A percentile compares a stretch with the other conserved stretches of the same genome.
These are phyloP conservation scores for Paramacrobiotus metropolitanus DNA, from an alignment of 1,140 invertebrate species.

Conservation along the genomic window DNA sequence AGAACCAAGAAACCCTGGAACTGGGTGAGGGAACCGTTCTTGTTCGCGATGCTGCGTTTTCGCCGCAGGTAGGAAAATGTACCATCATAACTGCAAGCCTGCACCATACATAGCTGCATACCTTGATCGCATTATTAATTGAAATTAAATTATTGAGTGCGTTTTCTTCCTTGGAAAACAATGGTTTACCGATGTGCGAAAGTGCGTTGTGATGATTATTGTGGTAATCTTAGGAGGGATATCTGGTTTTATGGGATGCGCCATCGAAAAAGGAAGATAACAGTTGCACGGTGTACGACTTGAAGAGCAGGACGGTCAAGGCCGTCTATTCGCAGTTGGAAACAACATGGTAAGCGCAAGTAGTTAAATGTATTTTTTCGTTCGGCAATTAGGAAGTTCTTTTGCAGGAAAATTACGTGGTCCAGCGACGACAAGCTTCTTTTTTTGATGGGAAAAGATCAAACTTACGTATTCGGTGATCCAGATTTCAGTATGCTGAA, in stretches of 20 bases:
- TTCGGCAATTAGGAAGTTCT: background rate
- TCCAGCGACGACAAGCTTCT: background rate
- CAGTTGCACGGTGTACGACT: conserved; percentile 2
- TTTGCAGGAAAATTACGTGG: background rate
- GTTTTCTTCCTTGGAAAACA: no score
- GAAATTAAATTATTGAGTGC: no score
- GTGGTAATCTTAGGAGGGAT: background rate
- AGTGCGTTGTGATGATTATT: no score
- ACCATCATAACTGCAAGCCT: no score
- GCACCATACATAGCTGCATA: no score
- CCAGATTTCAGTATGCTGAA: background rate
- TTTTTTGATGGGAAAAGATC: conserved; percentile 1
- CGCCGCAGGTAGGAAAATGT: no score
- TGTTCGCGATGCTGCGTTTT: background rate
- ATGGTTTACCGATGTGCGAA: no score
- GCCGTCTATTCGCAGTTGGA: background rate
- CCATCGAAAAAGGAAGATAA: conserved; percentile 2
- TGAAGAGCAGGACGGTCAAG: background rate
- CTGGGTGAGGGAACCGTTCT: background rate
- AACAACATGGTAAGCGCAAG: background rate
- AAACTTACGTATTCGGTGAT: background rate
- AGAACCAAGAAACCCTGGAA: background rate
- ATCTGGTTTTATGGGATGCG: background rate
- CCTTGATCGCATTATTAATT: no score
- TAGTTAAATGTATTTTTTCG: no score